These are phyloP conservation scores for Heliconius cydno DNA, from an alignment of 2,888 invertebrate genomes.

Conservation along the genomic window DNA sequence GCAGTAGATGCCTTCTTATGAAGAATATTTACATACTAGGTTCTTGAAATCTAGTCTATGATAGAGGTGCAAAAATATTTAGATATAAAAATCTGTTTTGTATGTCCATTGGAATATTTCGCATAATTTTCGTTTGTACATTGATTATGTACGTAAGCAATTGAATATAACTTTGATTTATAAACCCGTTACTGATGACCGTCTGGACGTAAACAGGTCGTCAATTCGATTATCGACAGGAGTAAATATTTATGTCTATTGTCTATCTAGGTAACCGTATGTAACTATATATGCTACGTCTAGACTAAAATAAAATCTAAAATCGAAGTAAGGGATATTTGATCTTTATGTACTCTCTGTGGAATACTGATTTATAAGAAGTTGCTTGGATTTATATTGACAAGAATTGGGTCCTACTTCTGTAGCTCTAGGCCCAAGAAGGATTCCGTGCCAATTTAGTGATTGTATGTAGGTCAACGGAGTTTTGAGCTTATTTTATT, in stretches of 20 bases:
- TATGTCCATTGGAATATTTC: neutral
- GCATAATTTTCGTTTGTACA: neutral
- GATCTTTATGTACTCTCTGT: neutral
- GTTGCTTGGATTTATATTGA: too few species aligned
- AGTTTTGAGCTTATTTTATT: too few species aligned
- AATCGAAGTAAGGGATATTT: neutral
- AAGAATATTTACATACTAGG: too few species aligned
- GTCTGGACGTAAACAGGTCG: slow-evolving; percentile 11
- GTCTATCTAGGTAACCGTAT: neutral
- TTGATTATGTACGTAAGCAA: neutral
- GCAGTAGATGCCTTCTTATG: neutral
- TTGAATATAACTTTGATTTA: neutral
- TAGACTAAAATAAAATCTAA: too few species aligned
- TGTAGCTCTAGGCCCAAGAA: too few species aligned
- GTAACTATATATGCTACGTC: neutral
- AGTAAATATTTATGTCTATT: slow-evolving; percentile 17
- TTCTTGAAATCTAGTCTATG: too few species aligned
- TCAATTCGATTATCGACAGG: slow-evolving; percentile 10
- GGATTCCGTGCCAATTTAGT: too few species aligned
- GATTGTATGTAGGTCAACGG: too few species aligned
- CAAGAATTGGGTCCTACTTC: too few species aligned
- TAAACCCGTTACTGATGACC: neutral
- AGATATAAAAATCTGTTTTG: neutral
- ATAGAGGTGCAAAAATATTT: neutral
- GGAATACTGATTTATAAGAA: neutral